These are phyloP conservation scores for Python bivittatus DNA, from an alignment of 2,113 vertebrate genomes.

Conservation along the genomic window DNA sequence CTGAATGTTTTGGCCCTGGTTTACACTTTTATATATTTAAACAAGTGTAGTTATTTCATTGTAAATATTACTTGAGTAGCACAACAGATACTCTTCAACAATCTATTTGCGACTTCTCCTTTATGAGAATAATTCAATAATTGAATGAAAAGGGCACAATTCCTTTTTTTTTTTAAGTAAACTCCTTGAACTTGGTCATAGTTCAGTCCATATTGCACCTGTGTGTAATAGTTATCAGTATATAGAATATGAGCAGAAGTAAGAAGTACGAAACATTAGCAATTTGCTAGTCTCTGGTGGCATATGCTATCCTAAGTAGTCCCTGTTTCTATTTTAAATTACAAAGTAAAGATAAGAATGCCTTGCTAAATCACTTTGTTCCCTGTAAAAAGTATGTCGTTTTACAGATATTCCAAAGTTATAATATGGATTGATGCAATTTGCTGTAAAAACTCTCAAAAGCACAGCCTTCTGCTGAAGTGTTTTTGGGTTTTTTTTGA, in stretches of 20 bases:
- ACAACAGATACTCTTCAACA: background rate
- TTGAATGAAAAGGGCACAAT: background rate
- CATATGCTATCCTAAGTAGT: too few relatives aligned
- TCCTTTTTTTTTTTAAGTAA: background rate
- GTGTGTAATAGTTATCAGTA: background rate
- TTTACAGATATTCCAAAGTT: too few relatives aligned
- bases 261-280: background rate
- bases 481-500: too few relatives aligned
- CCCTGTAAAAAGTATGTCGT: too few relatives aligned
- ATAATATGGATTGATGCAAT: too few relatives aligned
- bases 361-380: too few relatives aligned
- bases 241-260: background rate
- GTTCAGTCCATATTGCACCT: background rate
- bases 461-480: too few relatives aligned
- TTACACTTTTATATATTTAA: background rate
- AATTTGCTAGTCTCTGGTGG: too few relatives aligned
- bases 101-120: background rate
- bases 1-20: background rate
- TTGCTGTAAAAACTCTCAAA: too few relatives aligned
- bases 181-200: background rate
- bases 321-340: too few relatives aligned
- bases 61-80: background rate
- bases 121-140: background rate
- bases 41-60: background rate
- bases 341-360: too few relatives aligned